Evolutionary conservation across 2,797 vertebrate species (phyloP).

Genomic region (Acrocephalus scirpaceus): DNA sequence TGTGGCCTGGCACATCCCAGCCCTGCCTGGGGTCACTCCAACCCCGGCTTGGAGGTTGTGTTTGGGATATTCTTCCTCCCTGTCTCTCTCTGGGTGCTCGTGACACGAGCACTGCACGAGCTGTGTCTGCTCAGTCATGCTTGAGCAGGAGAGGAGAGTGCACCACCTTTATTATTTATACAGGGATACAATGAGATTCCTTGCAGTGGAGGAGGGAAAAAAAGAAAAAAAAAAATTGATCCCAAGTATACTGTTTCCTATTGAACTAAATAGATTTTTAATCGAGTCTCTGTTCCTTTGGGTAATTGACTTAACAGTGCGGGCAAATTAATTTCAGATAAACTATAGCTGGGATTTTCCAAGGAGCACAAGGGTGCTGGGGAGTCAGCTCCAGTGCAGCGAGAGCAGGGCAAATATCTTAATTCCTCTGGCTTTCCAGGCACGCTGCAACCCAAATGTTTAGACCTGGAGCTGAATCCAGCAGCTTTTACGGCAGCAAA

Average conservation of each 20-base stretch:
- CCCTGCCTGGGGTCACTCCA: fast-evolving
- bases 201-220: background rate
- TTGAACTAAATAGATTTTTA: constrained; percentile 68
- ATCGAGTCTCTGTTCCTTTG: constrained; percentile 48
- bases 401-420: constrained; percentile 28
- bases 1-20: fast-evolving
- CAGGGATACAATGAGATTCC: constrained; percentile 46
- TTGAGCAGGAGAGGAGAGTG: constrained; percentile 42
- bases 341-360: constrained; percentile 54
- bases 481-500: background rate
- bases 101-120: background rate
- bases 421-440: constrained; percentile 26
- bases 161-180: constrained; percentile 59
- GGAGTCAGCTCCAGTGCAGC: background rate
- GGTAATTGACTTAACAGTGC: constrained; percentile 59
- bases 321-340: constrained; percentile 65
- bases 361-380: constrained; percentile 28
- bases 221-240: constrained; percentile 24
- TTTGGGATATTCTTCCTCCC: background rate
- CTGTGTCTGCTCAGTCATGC: constrained; percentile 56
- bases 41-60: background rate
- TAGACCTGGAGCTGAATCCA: background rate
- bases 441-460: background rate
- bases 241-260: constrained; percentile 52
- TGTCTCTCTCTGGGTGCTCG: background rate